Percentiles rank a stretch among this genome's conserved stretches.
These are phyloP conservation scores for Lomographa bimaculata DNA, from an alignment of 2,888 invertebrate species.

Conservation along the genomic window DNA sequence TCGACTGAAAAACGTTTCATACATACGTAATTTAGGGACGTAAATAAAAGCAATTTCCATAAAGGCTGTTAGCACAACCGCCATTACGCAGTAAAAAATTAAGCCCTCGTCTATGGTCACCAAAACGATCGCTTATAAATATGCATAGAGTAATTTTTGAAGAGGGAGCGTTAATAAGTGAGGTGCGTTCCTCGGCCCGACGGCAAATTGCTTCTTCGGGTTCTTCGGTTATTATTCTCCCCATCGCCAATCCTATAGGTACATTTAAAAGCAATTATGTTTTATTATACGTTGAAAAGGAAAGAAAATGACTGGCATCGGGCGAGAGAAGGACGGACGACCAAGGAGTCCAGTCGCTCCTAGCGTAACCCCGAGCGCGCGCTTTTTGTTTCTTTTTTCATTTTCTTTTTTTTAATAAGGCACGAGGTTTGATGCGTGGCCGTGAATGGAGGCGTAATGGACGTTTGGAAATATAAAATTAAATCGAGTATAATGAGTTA, in stretches of 20 bases:
- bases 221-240: slow-evolving; percentile 59
- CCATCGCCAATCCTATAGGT: slow-evolving; percentile 79
- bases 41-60: slow-evolving; percentile 21
- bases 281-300: slow-evolving; percentile 70
- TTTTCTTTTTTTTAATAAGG: slow-evolving; percentile 45
- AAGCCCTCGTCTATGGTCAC: slow-evolving; percentile 43
- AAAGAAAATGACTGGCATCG: slow-evolving; percentile 36
- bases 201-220: slow-evolving; percentile 67
- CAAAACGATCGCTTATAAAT: slow-evolving; percentile 55
- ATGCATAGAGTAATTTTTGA: slow-evolving; percentile 70
- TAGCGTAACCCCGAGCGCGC: slow-evolving; percentile 45
- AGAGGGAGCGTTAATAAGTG: slow-evolving; percentile 54
- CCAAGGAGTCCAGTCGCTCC: slow-evolving; percentile 57
- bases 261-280: slow-evolving; percentile 82
- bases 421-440: slow-evolving; percentile 55
- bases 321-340: slow-evolving; percentile 51
- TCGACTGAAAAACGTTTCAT: slow-evolving; percentile 7
- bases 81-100: slow-evolving; percentile 29
- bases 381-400: slow-evolving; percentile 42
- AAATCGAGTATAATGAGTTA: slow-evolving; percentile 72
- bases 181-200: slow-evolving; percentile 50
- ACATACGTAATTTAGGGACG: slow-evolving; percentile 13
- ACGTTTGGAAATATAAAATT: slow-evolving; percentile 71
- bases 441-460: slow-evolving; percentile 72
- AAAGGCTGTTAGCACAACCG: slow-evolving; percentile 25